Base-by-base conservation (phyloP, 1,140 invertebrate species). In the Drosophila aff. region DNA sequence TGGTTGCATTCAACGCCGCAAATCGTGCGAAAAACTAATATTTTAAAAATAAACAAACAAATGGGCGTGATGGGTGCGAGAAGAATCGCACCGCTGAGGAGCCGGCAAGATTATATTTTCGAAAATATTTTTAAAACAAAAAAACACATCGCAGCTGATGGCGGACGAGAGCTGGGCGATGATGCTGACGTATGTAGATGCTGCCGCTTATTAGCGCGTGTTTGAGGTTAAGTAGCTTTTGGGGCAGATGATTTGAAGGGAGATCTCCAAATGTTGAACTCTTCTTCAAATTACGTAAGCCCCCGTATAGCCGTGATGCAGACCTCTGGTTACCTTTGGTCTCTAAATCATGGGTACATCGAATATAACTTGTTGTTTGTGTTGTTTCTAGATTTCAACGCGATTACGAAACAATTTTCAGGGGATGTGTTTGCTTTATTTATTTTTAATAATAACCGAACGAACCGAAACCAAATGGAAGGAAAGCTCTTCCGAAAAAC, bases 41-140 rank as follows among this genome's bases (percentile, higher is more conserved):
- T 84, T 84, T 87, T 87, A 87, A 84, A 89, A 87, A 87, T 89
- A 87, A 87, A 87, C 84, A 87, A 87, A 84, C 72, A 77, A 82
- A 50, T 52, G 13, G 18, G 43, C 18, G 31, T 11, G 65, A 58
- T 16, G 57, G 33, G 16, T 41, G 67, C 23, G 46, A 74, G 50
- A 43, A 55, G 44, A 69, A 76, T 58, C 59, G 64, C 67, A 53
- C 41, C 38, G 52, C 65, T 63, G 58, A 52, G 41, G 64, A 81
- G 81, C 84, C 84, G 84, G 84, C 81, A 72, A 74, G 68, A 61
- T 76, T 81, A 81, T 90, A 87, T 81, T 75, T 84, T 89, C 59
- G 77, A 89, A 79, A 90, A 87, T 84, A 87, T 81, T 89, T 89
- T 81, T 72, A 83, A 87, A 83, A 65, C 67, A 81, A 80, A 63